phyloP scores from a whole-genome alignment of 2,888 invertebrate species.

The Argyra leucocephala region DNA sequence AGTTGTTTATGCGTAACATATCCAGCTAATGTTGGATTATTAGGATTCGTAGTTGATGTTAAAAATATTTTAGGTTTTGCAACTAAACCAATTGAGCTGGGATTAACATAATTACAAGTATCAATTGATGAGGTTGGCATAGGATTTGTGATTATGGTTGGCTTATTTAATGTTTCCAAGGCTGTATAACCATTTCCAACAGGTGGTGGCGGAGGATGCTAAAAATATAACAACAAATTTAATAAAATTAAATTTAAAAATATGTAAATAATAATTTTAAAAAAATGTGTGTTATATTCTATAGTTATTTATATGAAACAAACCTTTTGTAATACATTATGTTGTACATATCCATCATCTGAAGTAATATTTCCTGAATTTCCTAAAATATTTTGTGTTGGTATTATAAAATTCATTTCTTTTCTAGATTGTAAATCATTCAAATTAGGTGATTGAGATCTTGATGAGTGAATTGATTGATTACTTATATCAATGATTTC shows the following conservation, averaged over 20 bases:
- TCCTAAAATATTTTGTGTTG: constrained; percentile 8
- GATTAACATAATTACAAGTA: constrained; percentile 1
- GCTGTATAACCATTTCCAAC: constrained; percentile 20
- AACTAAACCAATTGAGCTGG: neutral
- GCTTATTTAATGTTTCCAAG: constrained; percentile 20
- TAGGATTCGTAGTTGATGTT: constrained; percentile 11
- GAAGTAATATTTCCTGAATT: constrained; percentile 13
- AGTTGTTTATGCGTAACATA: constrained; percentile 37
- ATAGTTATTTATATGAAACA: constrained; percentile 14
- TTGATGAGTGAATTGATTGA: constrained; percentile 24
- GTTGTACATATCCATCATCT: constrained; percentile 28
- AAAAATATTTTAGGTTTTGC: neutral
- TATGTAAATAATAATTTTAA: no score
- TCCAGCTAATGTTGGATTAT: constrained; percentile 28
- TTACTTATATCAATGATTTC: constrained; percentile 27
- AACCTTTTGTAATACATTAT: constrained; percentile 27
- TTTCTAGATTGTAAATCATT: constrained; percentile 13
- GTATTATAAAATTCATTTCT: neutral
- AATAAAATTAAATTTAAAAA: neutral
- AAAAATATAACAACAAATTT: neutral
- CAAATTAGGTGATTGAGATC: constrained; percentile 21
- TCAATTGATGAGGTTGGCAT: constrained; percentile 9
- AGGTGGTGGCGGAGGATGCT: constrained; percentile 16
- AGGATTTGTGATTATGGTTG: constrained; percentile 13
- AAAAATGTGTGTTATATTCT: neutral